Conservation (phyloP, 2,113 vertebrate genomes). For the Sinosuthora webbiana region DNA sequence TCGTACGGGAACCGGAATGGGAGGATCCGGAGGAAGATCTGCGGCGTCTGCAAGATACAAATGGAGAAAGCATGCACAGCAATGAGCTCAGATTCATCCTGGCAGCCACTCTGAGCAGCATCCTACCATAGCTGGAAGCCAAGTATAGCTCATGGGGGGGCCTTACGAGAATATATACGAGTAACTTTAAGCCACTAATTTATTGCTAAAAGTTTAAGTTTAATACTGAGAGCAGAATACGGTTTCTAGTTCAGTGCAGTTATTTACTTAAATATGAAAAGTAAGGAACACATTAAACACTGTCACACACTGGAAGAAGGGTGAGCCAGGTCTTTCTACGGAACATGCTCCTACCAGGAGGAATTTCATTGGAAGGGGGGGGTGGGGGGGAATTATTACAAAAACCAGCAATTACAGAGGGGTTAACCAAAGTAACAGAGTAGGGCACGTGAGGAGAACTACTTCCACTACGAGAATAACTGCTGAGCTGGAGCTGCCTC, state of each 20-base stretch:
- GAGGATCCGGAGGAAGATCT: constrained; percentile 94
- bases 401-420: not conserved
- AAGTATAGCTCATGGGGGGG: constrained; percentile 28
- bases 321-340: not conserved
- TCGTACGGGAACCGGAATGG: constrained; percentile 92
- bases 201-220: not conserved
- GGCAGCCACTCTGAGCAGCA: not conserved
- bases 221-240: not conserved
- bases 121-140: constrained; percentile 44
- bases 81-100: constrained; percentile 28
- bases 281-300: not conserved
- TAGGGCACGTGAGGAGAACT: not conserved
- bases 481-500: not conserved
- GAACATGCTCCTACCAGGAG: not conserved
- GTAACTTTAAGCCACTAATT: not conserved
- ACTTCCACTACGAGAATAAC: not conserved
- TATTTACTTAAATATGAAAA: not conserved
- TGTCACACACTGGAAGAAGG: not conserved
- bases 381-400: not conserved
- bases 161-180: not conserved
- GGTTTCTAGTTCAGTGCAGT: not conserved
- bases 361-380: not conserved
- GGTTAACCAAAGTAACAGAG: not conserved
- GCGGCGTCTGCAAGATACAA: constrained; percentile 87
- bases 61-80: constrained; percentile 71